Evolutionary conservation across 2,888 invertebrate species (phyloP).

Genomic region (Eristalis tenax): DNA sequence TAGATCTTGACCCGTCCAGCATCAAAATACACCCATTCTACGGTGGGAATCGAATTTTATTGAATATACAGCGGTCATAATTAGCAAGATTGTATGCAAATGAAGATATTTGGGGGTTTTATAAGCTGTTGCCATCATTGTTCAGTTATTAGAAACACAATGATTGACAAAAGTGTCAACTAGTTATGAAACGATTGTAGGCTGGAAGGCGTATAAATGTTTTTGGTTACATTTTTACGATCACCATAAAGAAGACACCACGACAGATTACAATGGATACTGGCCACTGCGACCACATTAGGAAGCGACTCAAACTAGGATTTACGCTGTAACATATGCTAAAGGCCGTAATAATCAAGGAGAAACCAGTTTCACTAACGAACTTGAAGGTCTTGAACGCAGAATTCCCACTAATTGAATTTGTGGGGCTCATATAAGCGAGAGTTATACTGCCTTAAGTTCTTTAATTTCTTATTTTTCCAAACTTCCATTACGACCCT

Average conservation of each 20-base stretch:
- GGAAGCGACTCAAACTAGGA: neutral
- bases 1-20: neutral
- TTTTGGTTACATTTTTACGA: slow-evolving; percentile 20
- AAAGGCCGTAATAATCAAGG: neutral
- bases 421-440: neutral
- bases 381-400: neutral
- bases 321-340: neutral
- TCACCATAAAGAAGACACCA: neutral
- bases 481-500: no score
- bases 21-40: neutral
- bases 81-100: slow-evolving; percentile 11
- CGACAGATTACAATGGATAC: neutral
- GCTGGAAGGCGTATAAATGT: neutral
- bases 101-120: neutral
- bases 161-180: slow-evolving; percentile 11
- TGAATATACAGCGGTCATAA: neutral
- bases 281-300: neutral
- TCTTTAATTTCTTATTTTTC: no score
- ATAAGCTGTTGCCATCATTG: neutral
- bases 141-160: neutral
- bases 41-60: neutral
- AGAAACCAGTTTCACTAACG: neutral
- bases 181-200: neutral
- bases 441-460: neutral
- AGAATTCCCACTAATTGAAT: neutral